These are phyloP conservation scores for Morpho deidamia DNA, from an alignment of 2,888 invertebrate species.

Conservation along the genomic window DNA sequence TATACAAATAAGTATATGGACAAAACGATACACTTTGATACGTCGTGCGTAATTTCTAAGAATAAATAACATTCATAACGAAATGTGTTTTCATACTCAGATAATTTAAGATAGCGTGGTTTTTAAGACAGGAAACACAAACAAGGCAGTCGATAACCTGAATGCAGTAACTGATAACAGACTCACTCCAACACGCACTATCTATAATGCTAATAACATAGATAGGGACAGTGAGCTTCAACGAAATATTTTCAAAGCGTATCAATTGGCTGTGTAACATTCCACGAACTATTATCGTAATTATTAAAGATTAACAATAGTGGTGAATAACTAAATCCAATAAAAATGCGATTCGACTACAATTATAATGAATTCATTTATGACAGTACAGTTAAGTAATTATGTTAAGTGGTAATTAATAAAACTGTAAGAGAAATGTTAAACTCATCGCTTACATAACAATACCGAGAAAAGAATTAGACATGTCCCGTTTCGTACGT, in stretches of 20 bases:
- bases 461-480: too few relatives aligned
- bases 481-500: too few relatives aligned
- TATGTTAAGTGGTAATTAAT: too few relatives aligned
- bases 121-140: conserved; percentile 61
- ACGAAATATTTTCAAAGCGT: conserved; percentile 7
- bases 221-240: conserved; percentile 16
- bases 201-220: conserved; percentile 29
- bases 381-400: too few relatives aligned
- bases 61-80: conserved; percentile 50
- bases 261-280: too few relatives aligned
- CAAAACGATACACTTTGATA: neutral
- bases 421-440: too few relatives aligned
- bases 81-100: conserved; percentile 41
- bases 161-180: conserved; percentile 59
- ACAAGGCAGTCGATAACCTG: conserved; percentile 71
- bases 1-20: neutral
- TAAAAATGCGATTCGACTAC: too few relatives aligned
- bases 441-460: too few relatives aligned
- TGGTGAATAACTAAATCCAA: too few relatives aligned
- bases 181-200: conserved; percentile 31
- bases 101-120: conserved; percentile 56
- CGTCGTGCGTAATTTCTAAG: conserved; percentile 36
- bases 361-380: too few relatives aligned
- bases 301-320: too few relatives aligned
- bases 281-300: too few relatives aligned